These are phyloP conservation scores for Perodicticus potto DNA, from an alignment of 2,797 vertebrate genomes.

Conservation along the genomic window DNA sequence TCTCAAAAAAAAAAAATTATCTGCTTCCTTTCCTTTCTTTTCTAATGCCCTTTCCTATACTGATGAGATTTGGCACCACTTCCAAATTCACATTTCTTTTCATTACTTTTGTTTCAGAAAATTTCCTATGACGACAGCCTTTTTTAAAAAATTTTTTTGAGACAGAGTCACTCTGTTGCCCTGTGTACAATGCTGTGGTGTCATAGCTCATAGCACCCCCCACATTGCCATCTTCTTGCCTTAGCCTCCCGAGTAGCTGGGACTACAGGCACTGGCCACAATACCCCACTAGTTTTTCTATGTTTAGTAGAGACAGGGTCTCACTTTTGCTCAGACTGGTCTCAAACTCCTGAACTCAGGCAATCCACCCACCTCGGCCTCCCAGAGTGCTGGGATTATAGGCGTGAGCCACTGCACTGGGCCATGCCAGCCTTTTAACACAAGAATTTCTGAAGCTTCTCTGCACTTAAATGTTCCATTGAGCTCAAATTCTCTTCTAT, in stretches of 20 bases:
- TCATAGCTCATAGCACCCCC: no score
- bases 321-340: no score
- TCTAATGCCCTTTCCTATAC: constrained; percentile 31
- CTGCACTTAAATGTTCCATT: neutral
- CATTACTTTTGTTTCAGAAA: constrained; percentile 60
- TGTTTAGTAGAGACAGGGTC: no score
- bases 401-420: neutral
- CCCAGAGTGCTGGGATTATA: no score
- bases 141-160: neutral
- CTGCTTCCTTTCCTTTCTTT: constrained; percentile 47
- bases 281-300: no score
- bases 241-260: no score
- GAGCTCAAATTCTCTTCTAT: neutral
- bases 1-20: neutral
- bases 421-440: neutral
- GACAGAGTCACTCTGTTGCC: neutral
- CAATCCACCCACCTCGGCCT: no score
- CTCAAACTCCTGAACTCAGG: no score
- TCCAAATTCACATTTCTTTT: neutral
- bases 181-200: no score
- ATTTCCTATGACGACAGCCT: neutral
- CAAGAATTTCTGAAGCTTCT: constrained; percentile 7
- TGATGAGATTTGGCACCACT: neutral
- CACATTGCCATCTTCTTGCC: no score
- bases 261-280: no score